Evolutionary conservation across 2,888 invertebrate genomes (phyloP).

Genomic region (Tachina fera): DNA sequence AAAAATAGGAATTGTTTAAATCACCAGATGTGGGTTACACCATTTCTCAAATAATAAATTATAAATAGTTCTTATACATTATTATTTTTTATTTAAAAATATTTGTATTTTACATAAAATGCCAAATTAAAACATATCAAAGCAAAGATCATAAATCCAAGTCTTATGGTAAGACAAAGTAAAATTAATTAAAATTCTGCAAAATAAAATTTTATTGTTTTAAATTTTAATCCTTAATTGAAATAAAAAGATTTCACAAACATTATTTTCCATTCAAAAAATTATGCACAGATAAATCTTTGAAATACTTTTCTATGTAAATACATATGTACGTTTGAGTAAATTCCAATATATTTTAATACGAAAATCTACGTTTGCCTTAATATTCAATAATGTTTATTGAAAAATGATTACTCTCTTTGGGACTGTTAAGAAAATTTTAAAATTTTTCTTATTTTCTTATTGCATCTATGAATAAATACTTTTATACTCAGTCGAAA

Average conservation of each 20-base stretch:
- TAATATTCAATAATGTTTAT: slow-evolving; percentile 64
- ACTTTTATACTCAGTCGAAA: neutral
- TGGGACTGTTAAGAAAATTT: slow-evolving; percentile 63
- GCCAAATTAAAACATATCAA: too few species aligned
- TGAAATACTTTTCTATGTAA: slow-evolving; percentile 26
- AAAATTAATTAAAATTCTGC: too few species aligned
- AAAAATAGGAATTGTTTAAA: too few species aligned
- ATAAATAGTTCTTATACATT: too few species aligned
- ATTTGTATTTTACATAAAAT: too few species aligned
- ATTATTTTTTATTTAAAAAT: too few species aligned
- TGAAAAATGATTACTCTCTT: slow-evolving; percentile 70
- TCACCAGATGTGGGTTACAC: too few species aligned
- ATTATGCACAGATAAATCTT: slow-evolving; percentile 41
- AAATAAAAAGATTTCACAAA: neutral
- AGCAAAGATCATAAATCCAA: too few species aligned
- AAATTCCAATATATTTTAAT: neutral
- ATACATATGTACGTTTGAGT: neutral
- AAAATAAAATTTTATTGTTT: neutral
- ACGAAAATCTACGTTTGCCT: slow-evolving; percentile 6
- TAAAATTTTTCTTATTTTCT: slow-evolving; percentile 56
- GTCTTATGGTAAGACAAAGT: too few species aligned
- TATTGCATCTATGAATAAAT: neutral
- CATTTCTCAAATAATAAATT: too few species aligned
- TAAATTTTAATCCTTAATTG: neutral
- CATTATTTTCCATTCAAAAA: slow-evolving; percentile 28